phyloP scores from a whole-genome alignment of 2,113 vertebrate genomes.

The Atrichornis clamosus region DNA sequence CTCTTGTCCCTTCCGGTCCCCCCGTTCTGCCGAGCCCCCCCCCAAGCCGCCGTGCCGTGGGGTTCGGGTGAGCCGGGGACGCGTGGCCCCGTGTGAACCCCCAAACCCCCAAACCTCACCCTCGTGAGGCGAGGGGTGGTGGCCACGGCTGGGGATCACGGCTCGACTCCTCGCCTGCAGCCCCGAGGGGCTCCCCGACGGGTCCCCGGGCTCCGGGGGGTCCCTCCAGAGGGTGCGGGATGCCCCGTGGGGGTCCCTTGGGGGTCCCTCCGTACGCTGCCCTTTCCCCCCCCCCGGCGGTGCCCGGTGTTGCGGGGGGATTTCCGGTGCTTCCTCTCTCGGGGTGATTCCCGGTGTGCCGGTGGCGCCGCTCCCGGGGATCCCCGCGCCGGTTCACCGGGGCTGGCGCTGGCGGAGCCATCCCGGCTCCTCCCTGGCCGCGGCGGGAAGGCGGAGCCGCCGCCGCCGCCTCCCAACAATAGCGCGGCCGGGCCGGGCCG shows the following conservation, averaged over 20 bases:
- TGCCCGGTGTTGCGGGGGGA: background rate
- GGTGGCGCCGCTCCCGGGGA: background rate
- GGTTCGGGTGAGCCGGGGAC: background rate
- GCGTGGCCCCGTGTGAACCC: background rate
- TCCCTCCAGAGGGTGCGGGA: background rate
- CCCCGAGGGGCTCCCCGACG: background rate
- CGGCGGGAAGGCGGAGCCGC: slow-evolving; percentile 38
- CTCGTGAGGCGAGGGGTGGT: background rate
- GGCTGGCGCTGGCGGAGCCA: background rate
- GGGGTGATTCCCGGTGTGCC: background rate
- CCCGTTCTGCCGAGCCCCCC: background rate
- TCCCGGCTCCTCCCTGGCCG: slow-evolving; percentile 3
- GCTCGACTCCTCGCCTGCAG: background rate
- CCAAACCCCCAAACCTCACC: background rate
- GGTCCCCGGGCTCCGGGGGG: background rate
- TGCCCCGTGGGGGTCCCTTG: background rate
- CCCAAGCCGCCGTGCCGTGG: background rate
- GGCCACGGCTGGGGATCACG: background rate
- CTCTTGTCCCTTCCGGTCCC: background rate
- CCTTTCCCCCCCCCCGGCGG: background rate
- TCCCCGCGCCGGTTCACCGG: background rate
- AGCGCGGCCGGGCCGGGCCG: slow-evolving; percentile 34
- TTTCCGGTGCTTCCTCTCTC: background rate
- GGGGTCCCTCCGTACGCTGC: background rate
- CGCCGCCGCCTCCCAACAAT: slow-evolving; percentile 44